Percentiles rank a stretch among this genome's conserved stretches.
These are phyloP conservation scores for Rhinogobio ventralis DNA, from an alignment of 2,797 vertebrate species.

Conservation along the genomic window DNA sequence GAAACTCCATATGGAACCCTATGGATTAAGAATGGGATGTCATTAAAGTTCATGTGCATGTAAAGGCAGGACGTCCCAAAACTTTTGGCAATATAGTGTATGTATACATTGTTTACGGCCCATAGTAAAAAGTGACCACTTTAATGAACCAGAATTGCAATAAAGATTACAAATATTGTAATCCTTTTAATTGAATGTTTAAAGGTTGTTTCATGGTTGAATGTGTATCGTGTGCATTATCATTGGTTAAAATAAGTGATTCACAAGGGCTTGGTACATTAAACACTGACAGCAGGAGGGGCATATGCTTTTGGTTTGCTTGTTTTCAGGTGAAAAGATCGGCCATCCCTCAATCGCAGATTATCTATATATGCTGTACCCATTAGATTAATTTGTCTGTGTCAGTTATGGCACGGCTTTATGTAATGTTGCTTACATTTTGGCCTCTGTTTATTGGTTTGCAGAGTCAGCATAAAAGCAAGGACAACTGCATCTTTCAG, in stretches of 20 bases:
- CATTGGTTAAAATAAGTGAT: neutral
- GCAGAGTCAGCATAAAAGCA: constrained; percentile 32
- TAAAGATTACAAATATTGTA: neutral
- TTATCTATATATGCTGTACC: constrained; percentile 31
- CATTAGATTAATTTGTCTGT: neutral
- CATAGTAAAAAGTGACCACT: neutral
- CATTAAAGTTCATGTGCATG: no score
- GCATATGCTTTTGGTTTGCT: constrained; percentile 36
- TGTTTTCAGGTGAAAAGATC: constrained; percentile 33
- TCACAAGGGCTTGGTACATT: neutral
- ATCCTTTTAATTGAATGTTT: neutral
- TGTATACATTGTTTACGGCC: neutral
- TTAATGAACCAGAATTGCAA: neutral
- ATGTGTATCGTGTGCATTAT: neutral
- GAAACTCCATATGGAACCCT: no score
- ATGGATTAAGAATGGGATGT: no score
- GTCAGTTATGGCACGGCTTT: constrained; percentile 55
- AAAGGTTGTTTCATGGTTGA: neutral
- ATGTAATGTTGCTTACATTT: constrained; percentile 40
- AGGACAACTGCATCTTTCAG: constrained; percentile 65
- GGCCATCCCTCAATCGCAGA: constrained; percentile 7
- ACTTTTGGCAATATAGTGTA: no score
- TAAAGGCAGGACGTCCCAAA: no score
- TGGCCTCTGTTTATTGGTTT: constrained; percentile 37
- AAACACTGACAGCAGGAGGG: constrained; percentile 1